These are phyloP conservation scores for Oreochromis grahami DNA, from an alignment of 2,797 vertebrate species.

Conservation along the genomic window DNA sequence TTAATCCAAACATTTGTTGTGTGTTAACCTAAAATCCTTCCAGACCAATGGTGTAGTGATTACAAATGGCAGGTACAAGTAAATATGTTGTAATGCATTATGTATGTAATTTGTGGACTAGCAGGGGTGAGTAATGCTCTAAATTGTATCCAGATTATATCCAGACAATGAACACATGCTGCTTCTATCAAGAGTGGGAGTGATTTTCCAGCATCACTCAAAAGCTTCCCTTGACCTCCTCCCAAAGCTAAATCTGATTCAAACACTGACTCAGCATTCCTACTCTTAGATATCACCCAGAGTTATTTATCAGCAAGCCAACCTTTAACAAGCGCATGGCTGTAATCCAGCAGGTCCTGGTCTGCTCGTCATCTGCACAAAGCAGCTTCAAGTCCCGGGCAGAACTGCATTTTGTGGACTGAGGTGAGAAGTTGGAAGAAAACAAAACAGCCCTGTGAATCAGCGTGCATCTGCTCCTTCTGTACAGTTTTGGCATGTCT, in stretches of 20 bases:
- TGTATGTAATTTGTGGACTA: conserved; percentile 22
- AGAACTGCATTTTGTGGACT: conserved; percentile 90
- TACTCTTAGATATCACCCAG: conserved; percentile 33
- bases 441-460: conserved; percentile 9
- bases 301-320: conserved; percentile 43
- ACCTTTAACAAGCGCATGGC: conserved; percentile 98
- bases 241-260: conserved; percentile 53
- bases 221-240: conserved; percentile 46
- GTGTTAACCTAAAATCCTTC: background rate
- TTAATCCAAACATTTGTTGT: background rate
- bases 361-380: conserved; percentile 94
- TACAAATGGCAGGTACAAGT: background rate
- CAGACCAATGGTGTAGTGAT: background rate
- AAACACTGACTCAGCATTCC: conserved; percentile 52
- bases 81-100: background rate
- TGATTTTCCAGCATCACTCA: conserved; percentile 51
- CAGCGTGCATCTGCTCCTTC: background rate
- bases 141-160: conserved; percentile 36
- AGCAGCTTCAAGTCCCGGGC: conserved; percentile 92
- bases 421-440: conserved; percentile 51
- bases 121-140: conserved; percentile 18
- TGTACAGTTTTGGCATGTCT: background rate
- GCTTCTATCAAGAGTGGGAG: conserved; percentile 37
- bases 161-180: conserved; percentile 52
- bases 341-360: conserved; percentile 94